Conservation (phyloP, 2,797 vertebrate species). For the Limosa lapponica region DNA sequence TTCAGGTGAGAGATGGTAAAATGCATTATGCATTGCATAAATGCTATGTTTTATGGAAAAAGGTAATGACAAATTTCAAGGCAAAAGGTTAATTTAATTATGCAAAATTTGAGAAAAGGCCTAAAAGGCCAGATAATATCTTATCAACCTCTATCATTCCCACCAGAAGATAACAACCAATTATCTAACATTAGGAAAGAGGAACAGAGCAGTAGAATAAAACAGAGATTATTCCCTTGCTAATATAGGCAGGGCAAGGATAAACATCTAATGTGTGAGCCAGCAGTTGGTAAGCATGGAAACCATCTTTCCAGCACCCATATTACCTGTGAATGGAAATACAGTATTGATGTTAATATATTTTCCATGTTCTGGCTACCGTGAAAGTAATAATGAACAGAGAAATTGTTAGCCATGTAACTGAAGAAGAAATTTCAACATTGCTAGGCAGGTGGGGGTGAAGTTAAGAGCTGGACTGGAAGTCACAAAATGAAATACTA, state of each 20-base stretch:
- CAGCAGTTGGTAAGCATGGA: not conserved
- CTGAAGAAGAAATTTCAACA: not conserved
- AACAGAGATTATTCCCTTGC: not conserved
- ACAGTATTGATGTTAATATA: not conserved
- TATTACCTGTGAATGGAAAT: not conserved
- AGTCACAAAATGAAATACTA: not conserved
- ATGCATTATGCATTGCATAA: not conserved
- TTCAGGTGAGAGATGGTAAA: not conserved
- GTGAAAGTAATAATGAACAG: not conserved
- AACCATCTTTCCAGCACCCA: not conserved
- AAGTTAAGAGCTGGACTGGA: not conserved
- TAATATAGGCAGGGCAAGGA: not conserved
- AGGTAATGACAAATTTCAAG: not conserved
- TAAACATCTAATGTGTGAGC: not conserved
- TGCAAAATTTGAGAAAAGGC: not conserved
- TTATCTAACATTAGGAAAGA: not conserved
- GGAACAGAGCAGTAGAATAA: not conserved
- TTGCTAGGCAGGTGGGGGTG: not conserved
- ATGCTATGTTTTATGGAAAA: not conserved
- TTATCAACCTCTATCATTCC: not conserved
- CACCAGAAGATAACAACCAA: not conserved
- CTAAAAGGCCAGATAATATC: not conserved
- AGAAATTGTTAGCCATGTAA: not conserved
- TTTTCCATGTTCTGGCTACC: not conserved
- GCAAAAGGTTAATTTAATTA: constrained; percentile 29